phyloP scores from a whole-genome alignment of 2,113 vertebrate genomes.

The Vulpes lagopus region DNA sequence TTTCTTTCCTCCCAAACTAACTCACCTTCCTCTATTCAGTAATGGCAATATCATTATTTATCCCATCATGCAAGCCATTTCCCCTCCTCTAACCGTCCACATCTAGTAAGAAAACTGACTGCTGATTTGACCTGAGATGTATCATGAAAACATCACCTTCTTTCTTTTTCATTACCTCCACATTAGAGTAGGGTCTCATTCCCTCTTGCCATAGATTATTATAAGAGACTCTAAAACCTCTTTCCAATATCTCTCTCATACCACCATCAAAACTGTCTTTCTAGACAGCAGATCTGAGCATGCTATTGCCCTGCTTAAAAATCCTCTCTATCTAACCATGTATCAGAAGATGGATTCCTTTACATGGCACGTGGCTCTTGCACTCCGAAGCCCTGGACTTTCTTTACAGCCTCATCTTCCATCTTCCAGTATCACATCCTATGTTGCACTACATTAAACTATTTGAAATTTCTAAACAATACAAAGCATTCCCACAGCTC shows the following conservation, averaged over 20 bases:
- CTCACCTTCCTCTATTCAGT: not conserved
- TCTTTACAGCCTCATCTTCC: not conserved
- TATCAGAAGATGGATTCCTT: not conserved
- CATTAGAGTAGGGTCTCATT: not conserved
- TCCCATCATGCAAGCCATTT: not conserved
- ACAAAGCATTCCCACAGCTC: not conserved
- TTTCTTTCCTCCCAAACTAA: slow-evolving; percentile 56
- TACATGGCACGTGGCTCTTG: not conserved
- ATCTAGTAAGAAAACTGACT: slow-evolving; percentile 86
- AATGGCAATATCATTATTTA: slow-evolving; percentile 29
- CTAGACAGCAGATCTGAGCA: not conserved
- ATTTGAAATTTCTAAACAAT: not conserved
- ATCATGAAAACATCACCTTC: not conserved
- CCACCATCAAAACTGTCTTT: not conserved
- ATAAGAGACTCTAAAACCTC: not conserved
- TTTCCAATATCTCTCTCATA: not conserved
- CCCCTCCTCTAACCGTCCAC: slow-evolving; percentile 82
- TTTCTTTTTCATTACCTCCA: not conserved
- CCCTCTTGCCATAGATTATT: not conserved
- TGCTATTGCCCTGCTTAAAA: slow-evolving; percentile 19
- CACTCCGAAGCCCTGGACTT: not conserved
- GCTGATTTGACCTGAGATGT: slow-evolving; percentile 90
- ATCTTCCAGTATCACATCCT: not conserved
- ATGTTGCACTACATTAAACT: not conserved
- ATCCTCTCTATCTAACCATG: not conserved